Conservation (phyloP, 1,140 invertebrate species). For the Idris sp. region DNA sequence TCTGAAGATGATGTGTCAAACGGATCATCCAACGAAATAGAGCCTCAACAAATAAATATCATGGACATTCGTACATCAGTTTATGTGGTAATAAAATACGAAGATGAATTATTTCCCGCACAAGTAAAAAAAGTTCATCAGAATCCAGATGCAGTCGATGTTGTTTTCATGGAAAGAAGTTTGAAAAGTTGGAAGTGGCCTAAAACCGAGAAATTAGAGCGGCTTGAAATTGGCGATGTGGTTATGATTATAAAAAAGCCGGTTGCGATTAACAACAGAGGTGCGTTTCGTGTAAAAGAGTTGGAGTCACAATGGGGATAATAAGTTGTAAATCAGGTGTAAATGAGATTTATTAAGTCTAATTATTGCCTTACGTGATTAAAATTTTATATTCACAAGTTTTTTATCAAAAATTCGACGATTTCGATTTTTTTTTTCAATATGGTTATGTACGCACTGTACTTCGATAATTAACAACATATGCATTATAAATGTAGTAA, state of each 20-base stretch:
- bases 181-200: slow-evolving; percentile 10
- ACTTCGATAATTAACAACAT: too few relatives aligned
- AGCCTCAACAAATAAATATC: too few relatives aligned
- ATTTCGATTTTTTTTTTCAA: too few relatives aligned
- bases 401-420: too few relatives aligned
- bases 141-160: background rate
- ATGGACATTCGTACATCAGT: too few relatives aligned
- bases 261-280: slow-evolving; percentile 1
- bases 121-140: background rate
- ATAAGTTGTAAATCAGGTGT: background rate
- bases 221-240: background rate
- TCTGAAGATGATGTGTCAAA: too few relatives aligned
- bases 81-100: slow-evolving; percentile 15
- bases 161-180: slow-evolving; percentile 8
- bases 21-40: too few relatives aligned
- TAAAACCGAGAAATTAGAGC: background rate
- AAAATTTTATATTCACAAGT: too few relatives aligned
- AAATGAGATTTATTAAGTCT: too few relatives aligned
- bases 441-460: too few relatives aligned
- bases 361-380: too few relatives aligned
- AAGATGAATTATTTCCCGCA: slow-evolving; percentile 21
- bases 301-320: slow-evolving; percentile 8
- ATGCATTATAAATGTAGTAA: too few relatives aligned
- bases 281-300: slow-evolving; percentile 1
- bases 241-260: background rate